Base-by-base conservation (phyloP, 2,888 invertebrate genomes). In the Clanis bilineata region DNA sequence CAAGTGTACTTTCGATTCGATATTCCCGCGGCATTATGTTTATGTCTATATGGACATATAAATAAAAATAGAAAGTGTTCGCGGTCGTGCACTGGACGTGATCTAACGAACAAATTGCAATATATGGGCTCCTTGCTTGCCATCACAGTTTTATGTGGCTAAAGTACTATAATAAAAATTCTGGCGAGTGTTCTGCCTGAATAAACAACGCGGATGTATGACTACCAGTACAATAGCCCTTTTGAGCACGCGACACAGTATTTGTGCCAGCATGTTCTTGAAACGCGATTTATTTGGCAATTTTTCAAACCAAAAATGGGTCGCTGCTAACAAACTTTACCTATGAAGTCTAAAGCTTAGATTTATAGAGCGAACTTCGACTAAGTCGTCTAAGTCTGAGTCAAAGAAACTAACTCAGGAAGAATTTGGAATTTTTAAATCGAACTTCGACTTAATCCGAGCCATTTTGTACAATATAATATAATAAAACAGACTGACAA, bases 11-110 rank as follows among this genome's bases (percentile, higher is more conserved):
- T 51, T 51, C 51, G 28, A 32, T 51, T 51, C 32, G 32, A 32
- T 51, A 51, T 51, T 51, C 51, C 18, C 18, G 51, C 51, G 9
- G 32, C 32, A 51, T 18, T 9, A 51, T 18, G 32, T 51, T 51
- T 32, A 51, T 32, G n/a, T n/a, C 12, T 25, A 12, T 45, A 45
- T 45, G 51, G 28, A 10, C 18, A 32, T 51, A 10, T n/a, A 51
- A 51, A 51, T 51, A 51, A 74, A 77, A 77, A 79, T 76, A 79
- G 79, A 79, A 79, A 79, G 79, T 77, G 68, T 71, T 66, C 32
- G 10, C 21, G 51, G 4, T 18, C 28, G 32, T 32, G 10, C 51
- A 32, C 10, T 39, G 25, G 23, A 58, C 66, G 65, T 70, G 65
- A 70, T 66, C 54, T 57, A 58, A 44, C 55, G 28, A 64, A 62